Evolutionary conservation across 2,888 invertebrate species (phyloP), one percentile per base, ranked within the genome.

Genomic region (Galerucella pusilla): DNA sequence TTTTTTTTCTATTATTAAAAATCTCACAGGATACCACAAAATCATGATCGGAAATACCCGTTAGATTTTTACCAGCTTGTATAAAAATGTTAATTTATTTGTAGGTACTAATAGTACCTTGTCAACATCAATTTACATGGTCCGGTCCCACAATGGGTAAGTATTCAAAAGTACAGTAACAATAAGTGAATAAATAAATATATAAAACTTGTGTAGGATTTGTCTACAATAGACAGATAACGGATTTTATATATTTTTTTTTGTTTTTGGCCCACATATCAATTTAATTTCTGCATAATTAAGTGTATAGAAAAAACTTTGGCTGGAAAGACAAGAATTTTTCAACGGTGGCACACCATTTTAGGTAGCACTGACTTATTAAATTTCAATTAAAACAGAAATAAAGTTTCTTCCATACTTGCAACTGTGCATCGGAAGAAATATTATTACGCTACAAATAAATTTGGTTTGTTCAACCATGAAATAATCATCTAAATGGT

Each of bases 141-240:
- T 20, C 20, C 57, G 57, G 52, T 52, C n/a, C 14, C n/a, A 57
- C 57, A 9, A 57, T 20, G 10, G 10, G 16, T 16, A 20, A 57
- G 10, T 57, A 57, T 61, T 61, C 28, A 61, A 35, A 35, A 61
- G 12, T 35, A 49, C 11, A 49, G 49, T 49, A 49, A 28, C 35
- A 28, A 14, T 35, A 61, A 35, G 35, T 61, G 61, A 28, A 61
- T 61, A 61, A 61, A 61, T 61, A 61, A 61, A 28, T 61, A 61
- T 9, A 35, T 61, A 61, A 25, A 61, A 61, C 16, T 35, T 61
- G 61, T 61, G 61, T 61, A 61, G 61, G 61, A 35, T 61, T 35
- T 61, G 61, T 14, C 61, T 61, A 61, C 61, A 61, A 61, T 61
- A 35, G 12, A n/a, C 28, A 35, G 6, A 35, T 61, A 61, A 61